Base-by-base conservation (phyloP, 2,888 invertebrate species). In the Lissonota sp. region DNA sequence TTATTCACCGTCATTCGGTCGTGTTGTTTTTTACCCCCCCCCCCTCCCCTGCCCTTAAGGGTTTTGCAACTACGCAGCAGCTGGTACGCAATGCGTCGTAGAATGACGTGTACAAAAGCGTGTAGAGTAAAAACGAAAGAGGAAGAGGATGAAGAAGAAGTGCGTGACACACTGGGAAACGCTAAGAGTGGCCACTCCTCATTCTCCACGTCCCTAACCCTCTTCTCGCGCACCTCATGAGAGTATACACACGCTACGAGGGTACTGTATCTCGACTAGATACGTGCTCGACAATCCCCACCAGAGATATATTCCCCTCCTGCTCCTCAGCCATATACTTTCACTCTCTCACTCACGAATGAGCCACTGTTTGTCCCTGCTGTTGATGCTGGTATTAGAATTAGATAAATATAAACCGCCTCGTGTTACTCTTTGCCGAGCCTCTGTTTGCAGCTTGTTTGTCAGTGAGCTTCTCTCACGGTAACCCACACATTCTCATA, bases 141-240 rank as follows among this genome's bases (percentile, higher is more conserved):
- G 39, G 63, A 72, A 44, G 76, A 78, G 67, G 51, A 78, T 58
- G 57, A 83, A 76, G 72, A 63, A 80, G 78, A 70, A 62, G 75
- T 78, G 84, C 79, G 80, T 89, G 90, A 90, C 89, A 87, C 90
- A 90, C 87, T 84, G 90, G 89, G 86, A 89, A 89, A 88, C 83
- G 87, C 84, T 75, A 78, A 64, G 72, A 67, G 67, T 12, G 55
- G 57, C 57, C 26, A 46, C 57, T 64, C 73, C 78, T 83, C 83
- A 26, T 69, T 76, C 71, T 57, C 73, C 77, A 77, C 66, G 55
- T 53, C 66, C 42, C 71, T 79, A 64, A 53, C 73, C 74, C 53
- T 39, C 79, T 58, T 58, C 46, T 6, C 62, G 14, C 67, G 8
- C 51, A 60, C 53, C 64, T 44, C 58, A 39, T 63, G 58, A 70